phyloP scores from a whole-genome alignment of 2,113 vertebrate genomes.

The Bufo gargarizans region DNA sequence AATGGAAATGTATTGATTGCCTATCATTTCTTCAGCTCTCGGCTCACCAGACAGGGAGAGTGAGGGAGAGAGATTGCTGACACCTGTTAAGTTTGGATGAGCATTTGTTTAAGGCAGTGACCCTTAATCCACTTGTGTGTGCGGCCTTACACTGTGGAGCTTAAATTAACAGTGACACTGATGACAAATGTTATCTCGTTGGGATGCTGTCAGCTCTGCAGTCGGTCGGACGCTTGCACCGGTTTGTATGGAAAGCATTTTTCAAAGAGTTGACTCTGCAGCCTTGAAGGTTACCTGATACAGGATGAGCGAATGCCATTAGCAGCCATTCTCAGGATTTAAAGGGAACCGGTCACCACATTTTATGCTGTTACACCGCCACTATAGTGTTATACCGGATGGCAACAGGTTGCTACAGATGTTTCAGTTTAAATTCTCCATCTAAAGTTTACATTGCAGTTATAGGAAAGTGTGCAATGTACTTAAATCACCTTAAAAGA shows the following conservation, averaged over 20 bases:
- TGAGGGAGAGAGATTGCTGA: conserved; percentile 58
- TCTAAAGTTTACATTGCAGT: too few relatives aligned
- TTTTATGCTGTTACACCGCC: too few relatives aligned
- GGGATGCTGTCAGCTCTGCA: conserved; percentile 22
- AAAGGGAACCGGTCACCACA: not conserved
- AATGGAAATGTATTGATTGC: conserved; percentile 64
- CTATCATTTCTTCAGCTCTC: conserved; percentile 59
- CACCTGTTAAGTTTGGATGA: conserved; percentile 56
- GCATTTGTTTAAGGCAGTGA: conserved; percentile 58
- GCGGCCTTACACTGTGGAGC: conserved; percentile 57
- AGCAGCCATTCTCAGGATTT: not conserved
- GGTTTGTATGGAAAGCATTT: not conserved
- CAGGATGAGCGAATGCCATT: not conserved
- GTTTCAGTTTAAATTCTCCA: too few relatives aligned
- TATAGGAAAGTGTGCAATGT: too few relatives aligned
- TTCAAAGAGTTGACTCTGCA: conserved; percentile 49
- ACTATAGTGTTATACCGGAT: too few relatives aligned
- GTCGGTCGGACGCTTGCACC: not conserved
- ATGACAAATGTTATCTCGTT: conserved; percentile 49
- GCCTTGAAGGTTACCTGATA: conserved; percentile 20
- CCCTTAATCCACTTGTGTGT: conserved; percentile 62
- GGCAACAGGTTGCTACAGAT: too few relatives aligned
- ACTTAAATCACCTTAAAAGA: too few relatives aligned
- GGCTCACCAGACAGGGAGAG: conserved; percentile 55
- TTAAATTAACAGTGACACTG: conserved; percentile 58